These are phyloP conservation scores for Chionoecetes opilio DNA, from an alignment of 1,140 invertebrate species.

Conservation along the genomic window DNA sequence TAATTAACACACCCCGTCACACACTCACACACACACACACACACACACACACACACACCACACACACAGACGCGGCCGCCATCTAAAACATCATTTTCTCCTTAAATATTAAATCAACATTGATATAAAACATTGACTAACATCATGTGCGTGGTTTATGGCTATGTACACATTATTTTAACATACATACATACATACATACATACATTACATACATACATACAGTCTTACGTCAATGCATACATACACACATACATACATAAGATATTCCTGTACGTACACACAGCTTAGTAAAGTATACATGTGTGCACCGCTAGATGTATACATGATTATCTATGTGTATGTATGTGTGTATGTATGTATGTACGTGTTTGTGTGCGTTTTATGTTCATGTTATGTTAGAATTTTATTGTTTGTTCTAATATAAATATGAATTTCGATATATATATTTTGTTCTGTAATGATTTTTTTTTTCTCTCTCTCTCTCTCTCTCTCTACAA, in stretches of 20 bases:
- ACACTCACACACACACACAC: neutral
- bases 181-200: neutral
- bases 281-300: neutral
- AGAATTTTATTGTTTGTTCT: too few species aligned
- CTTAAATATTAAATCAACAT: neutral
- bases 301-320: neutral
- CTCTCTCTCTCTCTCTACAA: conserved; percentile 1
- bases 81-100: too few species aligned
- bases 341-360: neutral
- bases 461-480: neutral
- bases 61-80: neutral
- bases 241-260: neutral
- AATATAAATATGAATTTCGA: too few species aligned
- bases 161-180: neutral
- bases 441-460: neutral
- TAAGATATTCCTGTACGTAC: neutral
- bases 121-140: conserved; percentile 6
- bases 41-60: neutral
- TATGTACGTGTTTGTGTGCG: neutral
- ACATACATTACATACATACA: conserved; percentile 23
- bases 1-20: neutral
- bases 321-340: neutral
- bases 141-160: neutral
- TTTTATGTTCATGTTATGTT: too few species aligned
- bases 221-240: neutral